Conservation (phyloP, 2,113 vertebrate species). For the Brachypteracias leptosomus region DNA sequence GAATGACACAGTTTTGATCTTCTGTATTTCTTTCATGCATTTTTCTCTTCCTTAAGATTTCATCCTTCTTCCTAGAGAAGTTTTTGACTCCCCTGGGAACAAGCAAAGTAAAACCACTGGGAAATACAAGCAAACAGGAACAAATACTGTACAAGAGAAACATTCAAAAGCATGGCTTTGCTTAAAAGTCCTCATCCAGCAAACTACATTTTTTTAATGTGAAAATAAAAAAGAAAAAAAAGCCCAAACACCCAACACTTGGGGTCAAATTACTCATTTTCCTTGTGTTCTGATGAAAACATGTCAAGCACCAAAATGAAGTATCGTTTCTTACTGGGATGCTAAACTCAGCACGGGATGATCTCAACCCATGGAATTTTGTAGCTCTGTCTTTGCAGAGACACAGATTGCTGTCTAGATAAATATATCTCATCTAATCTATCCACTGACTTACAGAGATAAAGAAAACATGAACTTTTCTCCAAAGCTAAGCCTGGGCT, state of each 20-base stretch:
- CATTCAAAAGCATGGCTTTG: neutral
- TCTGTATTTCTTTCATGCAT: neutral
- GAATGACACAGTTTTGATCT: neutral
- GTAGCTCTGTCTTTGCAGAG: neutral
- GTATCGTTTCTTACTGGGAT: neutral
- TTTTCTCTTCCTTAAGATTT: neutral
- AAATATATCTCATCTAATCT: constrained; percentile 45
- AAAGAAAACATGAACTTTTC: neutral
- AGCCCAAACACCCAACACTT: neutral
- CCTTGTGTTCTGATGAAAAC: neutral
- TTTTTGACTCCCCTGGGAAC: neutral
- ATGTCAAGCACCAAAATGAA: neutral
- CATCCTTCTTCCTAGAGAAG: neutral
- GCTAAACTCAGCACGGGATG: constrained; percentile 12
- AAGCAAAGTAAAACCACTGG: neutral
- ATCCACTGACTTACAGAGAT: constrained; percentile 1
- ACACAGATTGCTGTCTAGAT: constrained; percentile 25
- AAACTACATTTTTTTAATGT: neutral
- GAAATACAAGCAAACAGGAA: neutral
- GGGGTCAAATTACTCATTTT: neutral
- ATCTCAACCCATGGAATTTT: constrained; percentile 26
- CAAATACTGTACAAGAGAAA: neutral
- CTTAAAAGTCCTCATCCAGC: neutral
- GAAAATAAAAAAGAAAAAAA: neutral
- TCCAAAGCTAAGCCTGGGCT: neutral